Base-by-base conservation (phyloP, 2,113 vertebrate species). In the Platichthys flesus region DNA sequence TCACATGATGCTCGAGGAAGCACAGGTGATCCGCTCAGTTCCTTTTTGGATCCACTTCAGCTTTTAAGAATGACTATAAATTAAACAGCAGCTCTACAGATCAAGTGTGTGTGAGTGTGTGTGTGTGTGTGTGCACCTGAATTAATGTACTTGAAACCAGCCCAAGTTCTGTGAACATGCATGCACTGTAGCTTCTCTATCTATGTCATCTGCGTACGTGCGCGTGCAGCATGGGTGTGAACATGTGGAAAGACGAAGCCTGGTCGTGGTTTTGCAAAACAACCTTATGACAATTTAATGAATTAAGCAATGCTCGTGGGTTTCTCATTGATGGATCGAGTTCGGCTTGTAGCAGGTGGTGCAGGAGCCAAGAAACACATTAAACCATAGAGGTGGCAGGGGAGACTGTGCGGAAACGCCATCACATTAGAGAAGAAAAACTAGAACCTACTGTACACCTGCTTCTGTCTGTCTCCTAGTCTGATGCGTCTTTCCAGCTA, bases 221-320 rank as follows among this genome's bases (percentile, higher is more conserved):
- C 21, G 52, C 8, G 49, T 5, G 54, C 35, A 37, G 35, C 35
- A 9, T 42, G 40, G 40, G 47, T 79, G 70, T 77, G 60, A 78
- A 72, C 18, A 23, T 71, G 71, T 54, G 63, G 0, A 31, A 31
- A 31, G 31, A 8, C 2, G 64, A 45, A 16, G n/a, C 56, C 66
- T 21, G 61, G 28, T 73, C 65, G 71, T 16, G 70, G 78, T 73
- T 82, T 78, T 77, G 74, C 81, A 68, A 59, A 56, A 83, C 76
- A 81, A 67, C 57, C 81, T 74, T 31, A 86, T 88, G 82, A 82
- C 56, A 86, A 42, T 83, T 89, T 89, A 88, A 89, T 85, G 83
- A 88, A 75, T 81, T 69, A 76, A 86, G 78, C 77, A 75, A 67
- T 75, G 74, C 74, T 71, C 62, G 74, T 83, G 65, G 83, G 71